Percentiles rank a stretch among this genome's conserved stretches.
Conservation (phyloP, 2,888 invertebrate species). For the Ectobius pallidus region DNA sequence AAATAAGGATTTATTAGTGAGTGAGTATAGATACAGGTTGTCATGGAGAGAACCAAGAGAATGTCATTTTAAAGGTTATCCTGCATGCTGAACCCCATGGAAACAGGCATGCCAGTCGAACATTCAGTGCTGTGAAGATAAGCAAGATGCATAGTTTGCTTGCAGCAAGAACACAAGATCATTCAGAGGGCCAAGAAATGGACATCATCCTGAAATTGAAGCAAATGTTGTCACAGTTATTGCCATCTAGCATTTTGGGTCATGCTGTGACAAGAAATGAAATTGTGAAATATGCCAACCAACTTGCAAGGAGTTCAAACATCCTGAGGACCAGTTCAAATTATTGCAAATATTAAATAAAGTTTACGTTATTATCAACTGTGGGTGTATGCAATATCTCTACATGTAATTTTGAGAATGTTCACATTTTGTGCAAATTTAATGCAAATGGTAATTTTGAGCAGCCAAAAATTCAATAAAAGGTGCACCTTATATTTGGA, state of each 20-base stretch:
- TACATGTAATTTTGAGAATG: too few species aligned
- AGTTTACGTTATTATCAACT: background rate
- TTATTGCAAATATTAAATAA: background rate
- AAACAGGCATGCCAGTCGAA: conserved; percentile 1
- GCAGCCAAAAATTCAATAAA: too few species aligned
- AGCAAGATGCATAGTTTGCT: background rate
- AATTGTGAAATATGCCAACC: background rate
- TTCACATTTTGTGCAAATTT: too few species aligned
- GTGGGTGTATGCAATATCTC: too few species aligned
- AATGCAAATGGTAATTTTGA: too few species aligned
- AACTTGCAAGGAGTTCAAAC: background rate
- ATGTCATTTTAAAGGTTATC: conserved; percentile 4
- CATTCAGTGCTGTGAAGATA: background rate
- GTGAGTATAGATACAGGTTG: background rate
- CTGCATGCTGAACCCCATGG: background rate
- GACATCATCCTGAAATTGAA: conserved; percentile 5
- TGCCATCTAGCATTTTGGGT: too few species aligned
- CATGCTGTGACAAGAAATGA: conserved; percentile 1
- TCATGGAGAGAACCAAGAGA: background rate
- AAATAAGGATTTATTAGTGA: background rate
- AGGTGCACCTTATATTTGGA: too few species aligned
- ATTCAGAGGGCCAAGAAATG: conserved; percentile 9
- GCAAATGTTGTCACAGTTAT: conserved; percentile 5
- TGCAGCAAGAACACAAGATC: background rate
- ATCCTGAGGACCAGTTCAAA: background rate